Base-by-base conservation (phyloP, 2,888 invertebrate genomes). In the Lobophora halterata region DNA sequence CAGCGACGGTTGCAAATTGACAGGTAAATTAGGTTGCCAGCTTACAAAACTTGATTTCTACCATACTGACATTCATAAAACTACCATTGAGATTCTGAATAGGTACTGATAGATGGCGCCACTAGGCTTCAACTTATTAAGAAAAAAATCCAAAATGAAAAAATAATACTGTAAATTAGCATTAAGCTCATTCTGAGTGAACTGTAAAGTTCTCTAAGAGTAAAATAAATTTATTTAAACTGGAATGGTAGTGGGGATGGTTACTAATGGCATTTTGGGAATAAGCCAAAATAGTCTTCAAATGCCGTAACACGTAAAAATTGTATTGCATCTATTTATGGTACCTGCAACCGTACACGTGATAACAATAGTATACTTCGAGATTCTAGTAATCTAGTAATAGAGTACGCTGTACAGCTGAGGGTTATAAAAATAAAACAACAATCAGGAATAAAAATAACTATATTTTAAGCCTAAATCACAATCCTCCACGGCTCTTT, bases 391-490 rank as follows among this genome's bases (percentile, higher is more conserved):
- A n/a, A n/a, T n/a, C n/a, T n/a, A n/a, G n/a, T n/a, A n/a, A n/a
- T n/a, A n/a, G n/a, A n/a, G n/a, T n/a, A 14, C 3, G 14, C 4
- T 4, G n/a, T 20, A 41, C 49, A 46, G 61, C 14, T 14, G 14
- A 3, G 3, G 14, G n/a, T n/a, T n/a, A 5, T 14, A 14, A 17
- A 6, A 17, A 30, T 55, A 52, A 54, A 58, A 57, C 55, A 23
- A 24, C 31, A 25, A 23, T 64, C 51, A 54, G 57, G 50, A 65
- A 68, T 69, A 64, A 63, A 68, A 67, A 66, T 74, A n/a, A n/a
- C n/a, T n/a, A 70, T 73, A 71, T 71, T 71, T n/a, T 59, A 67
- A 66, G 53, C 53, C 61, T 62, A 65, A 57, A 71, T 75, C 71
- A 72, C 71, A 68, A 62, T 58, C 55, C 45, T 47, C n/a, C n/a